Conservation (phyloP, 2,888 invertebrate genomes). For the Leucoma salicis region DNA sequence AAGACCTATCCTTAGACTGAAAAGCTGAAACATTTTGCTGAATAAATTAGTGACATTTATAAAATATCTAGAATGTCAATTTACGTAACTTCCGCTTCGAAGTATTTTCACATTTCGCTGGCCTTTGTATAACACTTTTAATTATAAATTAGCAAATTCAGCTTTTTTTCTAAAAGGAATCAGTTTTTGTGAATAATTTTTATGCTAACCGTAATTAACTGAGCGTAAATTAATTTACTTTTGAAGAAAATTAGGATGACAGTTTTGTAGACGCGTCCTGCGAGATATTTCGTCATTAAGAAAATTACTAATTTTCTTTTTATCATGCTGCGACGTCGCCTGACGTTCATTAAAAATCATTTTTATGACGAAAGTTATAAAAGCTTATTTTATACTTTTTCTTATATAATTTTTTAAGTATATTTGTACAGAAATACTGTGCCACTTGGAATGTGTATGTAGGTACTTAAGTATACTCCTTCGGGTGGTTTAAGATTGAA, state of each 20-base stretch:
- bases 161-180: constrained; percentile 60
- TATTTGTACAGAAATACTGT: not conserved
- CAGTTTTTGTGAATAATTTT: constrained; percentile 57
- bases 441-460: not conserved
- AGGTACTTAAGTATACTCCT: constrained; percentile 6
- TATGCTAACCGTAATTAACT: constrained; percentile 75
- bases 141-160: constrained; percentile 64
- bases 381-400: constrained; percentile 5
- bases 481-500: constrained; percentile 21
- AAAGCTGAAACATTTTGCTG: too few relatives aligned
- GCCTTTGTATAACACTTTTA: constrained; percentile 57
- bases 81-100: constrained; percentile 33
- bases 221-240: constrained; percentile 55
- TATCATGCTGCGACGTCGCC: constrained; percentile 10
- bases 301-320: constrained; percentile 32
- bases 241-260: constrained; percentile 52
- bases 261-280: constrained; percentile 32
- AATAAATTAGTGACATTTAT: too few relatives aligned
- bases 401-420: not conserved
- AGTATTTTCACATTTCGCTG: constrained; percentile 40
- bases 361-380: constrained; percentile 11
- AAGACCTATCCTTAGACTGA: too few relatives aligned
- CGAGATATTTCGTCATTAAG: constrained; percentile 34
- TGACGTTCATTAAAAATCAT: constrained; percentile 16
- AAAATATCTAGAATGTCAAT: too few relatives aligned